A percentile compares a stretch with the other conserved stretches of the same genome.
Conservation (phyloP, 1,140 invertebrate genomes). For the Aphelinus certus region DNA sequence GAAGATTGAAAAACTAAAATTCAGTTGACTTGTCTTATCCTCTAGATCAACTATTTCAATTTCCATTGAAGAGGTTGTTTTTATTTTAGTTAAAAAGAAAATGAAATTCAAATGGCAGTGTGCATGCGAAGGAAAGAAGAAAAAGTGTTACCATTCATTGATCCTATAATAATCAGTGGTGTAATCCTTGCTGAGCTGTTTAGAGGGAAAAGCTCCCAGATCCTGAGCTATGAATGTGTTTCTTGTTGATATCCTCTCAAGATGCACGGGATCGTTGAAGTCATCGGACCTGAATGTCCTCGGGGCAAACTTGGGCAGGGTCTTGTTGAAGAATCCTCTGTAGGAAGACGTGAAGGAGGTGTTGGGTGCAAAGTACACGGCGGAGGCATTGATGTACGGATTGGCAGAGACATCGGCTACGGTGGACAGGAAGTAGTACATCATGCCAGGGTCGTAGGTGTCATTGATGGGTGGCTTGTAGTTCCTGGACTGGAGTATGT, state of each 20-base stretch:
- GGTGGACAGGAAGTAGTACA: constrained; percentile 96
- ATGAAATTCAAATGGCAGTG: no score
- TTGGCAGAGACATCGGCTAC: constrained; percentile 95
- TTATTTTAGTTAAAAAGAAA: no score
- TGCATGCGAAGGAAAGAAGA: no score
- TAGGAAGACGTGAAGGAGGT: constrained; percentile 95
- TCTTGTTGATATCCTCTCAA: constrained; percentile 89
- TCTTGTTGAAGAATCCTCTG: constrained; percentile 96
- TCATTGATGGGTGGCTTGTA: constrained; percentile 90
- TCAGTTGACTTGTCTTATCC: no score
- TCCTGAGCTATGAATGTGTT: constrained; percentile 88
- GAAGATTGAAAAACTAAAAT: no score
- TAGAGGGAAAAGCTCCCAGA: constrained; percentile 81
- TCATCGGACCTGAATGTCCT: constrained; percentile 90
- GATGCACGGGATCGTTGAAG: constrained; percentile 93
- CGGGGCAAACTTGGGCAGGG: constrained; percentile 93
- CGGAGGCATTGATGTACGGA: constrained; percentile 90
- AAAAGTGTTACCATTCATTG: constrained; percentile 83
- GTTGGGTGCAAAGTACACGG: constrained; percentile 94
- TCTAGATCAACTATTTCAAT: no score
- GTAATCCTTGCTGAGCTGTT: constrained; percentile 85
- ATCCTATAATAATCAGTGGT: constrained; percentile 89
- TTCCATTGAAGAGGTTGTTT: no score
- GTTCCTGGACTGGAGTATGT: constrained; percentile 91
- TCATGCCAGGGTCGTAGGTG: constrained; percentile 95